Base-by-base conservation (phyloP, 2,797 vertebrate genomes). In the Lycodopsis pacificus region DNA sequence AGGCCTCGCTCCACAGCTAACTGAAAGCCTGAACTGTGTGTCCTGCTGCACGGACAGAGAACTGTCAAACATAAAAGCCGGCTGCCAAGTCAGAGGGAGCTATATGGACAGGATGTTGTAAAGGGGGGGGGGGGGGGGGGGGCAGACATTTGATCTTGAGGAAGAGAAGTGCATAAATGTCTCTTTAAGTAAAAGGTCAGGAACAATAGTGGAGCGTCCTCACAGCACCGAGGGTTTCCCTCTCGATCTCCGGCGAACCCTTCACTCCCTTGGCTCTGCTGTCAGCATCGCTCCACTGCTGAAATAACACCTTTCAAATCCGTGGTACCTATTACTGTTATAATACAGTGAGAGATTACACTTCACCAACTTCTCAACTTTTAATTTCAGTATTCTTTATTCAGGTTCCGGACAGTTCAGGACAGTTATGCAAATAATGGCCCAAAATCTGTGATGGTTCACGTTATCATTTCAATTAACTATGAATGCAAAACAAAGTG, bases 181-280 rank as follows among this genome's bases (percentile, higher is more conserved):
- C 85, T 91, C 77, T 82, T 88, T 81, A 88, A 87, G 83, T 86
- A 88, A 93, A 91, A 88, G 86, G 85, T 91, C 85, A 88, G 80
- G 63, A 73, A 80, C 77, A 77, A 61, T 17, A 68, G 79, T 3
- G 53, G 73, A 77, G 67, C 79, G 48, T 84, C 85, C 85, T 86
- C 51, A 65, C 63, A 76, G 83, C 8, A 20, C 42, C 15, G 14
- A 83, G 81, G 74, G 71, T 73, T 81, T 81, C 77, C 79, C 64
- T 42, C 87, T 92, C 73, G 77, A 92, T 90, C 82, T 65, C 9
- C 15, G 73, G 75, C 57, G 67, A 5, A 70, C 20, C 62, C 65
- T 44, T 32, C 19, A 15, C 25, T n/a, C 44, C 34, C 48, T 44
- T 73, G 58, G 80, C 74, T 75, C 73, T n/a, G 54, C 73, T 49